These are phyloP conservation scores for Pocillopora verrucosa DNA, from an alignment of 64 coral and sea anemone genomes.

Conservation along the genomic window DNA sequence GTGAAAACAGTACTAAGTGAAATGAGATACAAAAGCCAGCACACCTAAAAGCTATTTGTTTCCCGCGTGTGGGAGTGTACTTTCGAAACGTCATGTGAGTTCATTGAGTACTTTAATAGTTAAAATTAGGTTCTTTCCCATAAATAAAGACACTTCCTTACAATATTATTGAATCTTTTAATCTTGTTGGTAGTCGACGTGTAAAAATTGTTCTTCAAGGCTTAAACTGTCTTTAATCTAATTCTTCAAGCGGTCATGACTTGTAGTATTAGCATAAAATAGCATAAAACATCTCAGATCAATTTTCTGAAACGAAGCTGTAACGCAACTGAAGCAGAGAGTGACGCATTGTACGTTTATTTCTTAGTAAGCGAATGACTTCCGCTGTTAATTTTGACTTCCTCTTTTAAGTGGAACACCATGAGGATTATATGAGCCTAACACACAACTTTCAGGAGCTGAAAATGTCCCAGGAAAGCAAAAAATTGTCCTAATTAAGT, in stretches of 20 bases:
- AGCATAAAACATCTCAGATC: neutral
- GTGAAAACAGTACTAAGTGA: neutral
- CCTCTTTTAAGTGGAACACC: neutral
- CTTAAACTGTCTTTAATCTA: neutral
- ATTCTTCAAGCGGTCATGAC: neutral
- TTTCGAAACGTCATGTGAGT: neutral
- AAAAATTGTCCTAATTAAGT: too few relatives aligned
- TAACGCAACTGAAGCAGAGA: neutral
- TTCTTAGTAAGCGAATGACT: neutral
- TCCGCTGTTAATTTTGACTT: slow-evolving; percentile 12
- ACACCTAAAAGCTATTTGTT: neutral
- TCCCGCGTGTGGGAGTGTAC: neutral
- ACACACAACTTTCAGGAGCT: neutral
- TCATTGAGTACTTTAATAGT: neutral
- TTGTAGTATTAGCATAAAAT: neutral
- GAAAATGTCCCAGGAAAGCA: too few relatives aligned
- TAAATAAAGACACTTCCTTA: neutral
- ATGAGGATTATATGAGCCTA: neutral
- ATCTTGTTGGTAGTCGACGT: neutral
- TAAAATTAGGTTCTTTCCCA: neutral
- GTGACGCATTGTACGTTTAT: neutral
- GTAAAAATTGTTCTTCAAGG: neutral
- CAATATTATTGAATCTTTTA: neutral
- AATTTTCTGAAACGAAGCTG: too few relatives aligned
- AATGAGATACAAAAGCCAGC: neutral